Evolutionary conservation across 2,113 vertebrate genomes (phyloP).

Genomic region (Prietella phreatophila): DNA sequence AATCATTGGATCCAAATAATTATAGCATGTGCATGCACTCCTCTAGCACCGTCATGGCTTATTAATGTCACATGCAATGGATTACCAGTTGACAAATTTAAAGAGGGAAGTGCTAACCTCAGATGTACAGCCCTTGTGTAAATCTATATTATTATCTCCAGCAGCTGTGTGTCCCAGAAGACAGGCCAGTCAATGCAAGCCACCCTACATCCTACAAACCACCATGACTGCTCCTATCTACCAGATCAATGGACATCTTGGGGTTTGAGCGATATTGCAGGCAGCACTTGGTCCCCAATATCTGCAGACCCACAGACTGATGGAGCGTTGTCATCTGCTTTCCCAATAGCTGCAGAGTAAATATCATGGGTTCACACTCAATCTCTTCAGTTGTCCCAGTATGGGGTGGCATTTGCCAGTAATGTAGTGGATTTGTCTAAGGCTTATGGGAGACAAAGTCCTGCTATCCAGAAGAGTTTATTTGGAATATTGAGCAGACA

Average conservation of each 20-base stretch:
- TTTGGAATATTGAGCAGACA: conserved; percentile 8
- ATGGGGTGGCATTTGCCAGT: conserved; percentile 30
- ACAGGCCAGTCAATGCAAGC: conserved; percentile 32
- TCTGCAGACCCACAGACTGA: conserved; percentile 31
- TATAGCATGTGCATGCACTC: not conserved
- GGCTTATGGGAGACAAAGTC: conserved; percentile 26
- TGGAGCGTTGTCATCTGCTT: conserved; percentile 36
- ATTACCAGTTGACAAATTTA: conserved; percentile 25
- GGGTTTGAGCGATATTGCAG: conserved; percentile 29
- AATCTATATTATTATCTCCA: conserved; percentile 49
- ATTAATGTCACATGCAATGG: conserved; percentile 16
- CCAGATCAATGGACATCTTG: conserved; percentile 44
- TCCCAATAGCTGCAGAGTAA: conserved; percentile 35
- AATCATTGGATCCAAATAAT: not conserved
- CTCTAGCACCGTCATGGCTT: not conserved
- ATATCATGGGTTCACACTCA: conserved; percentile 39
- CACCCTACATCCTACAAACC: conserved; percentile 29
- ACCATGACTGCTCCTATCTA: conserved; percentile 9
- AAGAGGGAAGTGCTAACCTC: conserved; percentile 27
- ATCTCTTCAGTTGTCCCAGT: conserved; percentile 31
- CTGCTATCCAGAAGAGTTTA: not conserved
- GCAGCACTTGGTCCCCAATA: conserved; percentile 28
- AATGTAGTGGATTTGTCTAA: conserved; percentile 32
- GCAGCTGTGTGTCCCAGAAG: conserved; percentile 23
- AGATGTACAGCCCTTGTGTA: conserved; percentile 32